Evolutionary conservation across 2,113 vertebrate genomes (phyloP).

Genomic region (Anas platyrhynchos): DNA sequence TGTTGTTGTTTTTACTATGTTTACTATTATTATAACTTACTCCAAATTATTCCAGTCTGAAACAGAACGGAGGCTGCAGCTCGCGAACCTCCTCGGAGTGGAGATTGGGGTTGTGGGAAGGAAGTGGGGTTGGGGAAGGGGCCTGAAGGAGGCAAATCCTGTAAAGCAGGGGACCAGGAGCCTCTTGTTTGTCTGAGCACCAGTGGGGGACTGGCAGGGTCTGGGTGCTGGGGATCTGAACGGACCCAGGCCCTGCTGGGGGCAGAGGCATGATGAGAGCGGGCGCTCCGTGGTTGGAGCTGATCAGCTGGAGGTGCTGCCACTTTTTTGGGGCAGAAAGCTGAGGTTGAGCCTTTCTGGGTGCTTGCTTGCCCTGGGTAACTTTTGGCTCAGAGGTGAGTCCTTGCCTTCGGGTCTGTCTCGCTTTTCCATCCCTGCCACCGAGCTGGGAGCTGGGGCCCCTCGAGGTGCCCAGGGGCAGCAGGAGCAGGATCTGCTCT

Average conservation of each 20-base stretch:
- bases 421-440: neutral
- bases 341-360: neutral
- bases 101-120: neutral
- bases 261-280: accelerated
- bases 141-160: neutral
- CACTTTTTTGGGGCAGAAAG: neutral
- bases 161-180: neutral
- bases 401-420: neutral
- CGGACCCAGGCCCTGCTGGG: accelerated
- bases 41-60: conserved; percentile 53
- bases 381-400: neutral
- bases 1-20: conserved; percentile 65
- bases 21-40: conserved; percentile 70
- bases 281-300: neutral
- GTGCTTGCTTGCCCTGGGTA: neutral
- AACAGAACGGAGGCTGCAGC: neutral
- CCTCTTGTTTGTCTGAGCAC: neutral
- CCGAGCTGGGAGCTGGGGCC: accelerated
- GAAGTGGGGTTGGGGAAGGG: neutral
- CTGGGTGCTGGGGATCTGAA: neutral
- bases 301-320: accelerated
- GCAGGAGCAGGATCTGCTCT: neutral
- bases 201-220: neutral
- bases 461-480: neutral
- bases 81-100: neutral